phyloP scores from a whole-genome alignment of 2,888 invertebrate genomes.

The Hemaris fuciformis region DNA sequence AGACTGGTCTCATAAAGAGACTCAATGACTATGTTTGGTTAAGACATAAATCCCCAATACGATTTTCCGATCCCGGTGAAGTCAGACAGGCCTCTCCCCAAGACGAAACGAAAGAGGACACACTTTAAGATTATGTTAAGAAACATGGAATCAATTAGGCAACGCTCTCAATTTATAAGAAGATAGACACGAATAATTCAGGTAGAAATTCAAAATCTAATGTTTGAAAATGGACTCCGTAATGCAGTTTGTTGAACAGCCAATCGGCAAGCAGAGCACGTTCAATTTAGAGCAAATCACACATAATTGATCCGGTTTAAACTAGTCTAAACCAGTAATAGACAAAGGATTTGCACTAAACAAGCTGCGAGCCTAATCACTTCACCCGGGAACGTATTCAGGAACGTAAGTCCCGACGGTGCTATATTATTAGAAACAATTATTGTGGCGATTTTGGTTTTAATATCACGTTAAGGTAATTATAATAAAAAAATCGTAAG shows the following conservation, averaged over 20 bases:
- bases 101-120: too few relatives aligned
- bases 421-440: background rate
- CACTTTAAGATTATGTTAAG: too few relatives aligned
- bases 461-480: background rate
- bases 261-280: slow-evolving; percentile 44
- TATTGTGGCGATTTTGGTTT: background rate
- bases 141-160: too few relatives aligned
- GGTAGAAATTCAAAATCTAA: slow-evolving; percentile 13
- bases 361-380: slow-evolving; percentile 53
- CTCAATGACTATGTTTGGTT: too few relatives aligned
- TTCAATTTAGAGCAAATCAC: slow-evolving; percentile 51
- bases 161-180: too few relatives aligned
- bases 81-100: too few relatives aligned
- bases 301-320: slow-evolving; percentile 51
- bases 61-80: too few relatives aligned
- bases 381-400: slow-evolving; percentile 32
- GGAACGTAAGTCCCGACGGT: background rate
- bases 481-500: too few relatives aligned
- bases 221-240: slow-evolving; percentile 10
- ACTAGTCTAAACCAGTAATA: slow-evolving; percentile 44
- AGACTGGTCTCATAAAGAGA: too few relatives aligned
- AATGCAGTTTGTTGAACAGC: slow-evolving; percentile 28
- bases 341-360: slow-evolving; percentile 62
- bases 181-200: background rate
- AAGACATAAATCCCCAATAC: too few relatives aligned